Evolutionary conservation across 2,797 vertebrate genomes (phyloP).

Genomic region (Labroides dimidiatus): DNA sequence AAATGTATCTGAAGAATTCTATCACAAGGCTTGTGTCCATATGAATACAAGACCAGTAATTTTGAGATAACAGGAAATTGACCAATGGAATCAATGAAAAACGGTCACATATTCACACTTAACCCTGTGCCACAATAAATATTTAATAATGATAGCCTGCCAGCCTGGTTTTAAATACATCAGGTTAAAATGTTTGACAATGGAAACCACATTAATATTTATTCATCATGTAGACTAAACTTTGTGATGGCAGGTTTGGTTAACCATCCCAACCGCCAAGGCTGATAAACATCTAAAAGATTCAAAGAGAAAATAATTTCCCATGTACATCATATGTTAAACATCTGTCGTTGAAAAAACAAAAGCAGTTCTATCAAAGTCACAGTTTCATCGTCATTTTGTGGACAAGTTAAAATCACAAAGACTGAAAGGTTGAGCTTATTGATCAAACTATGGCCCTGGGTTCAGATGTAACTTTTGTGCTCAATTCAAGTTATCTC

Average conservation of each 20-base stretch:
- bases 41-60: neutral
- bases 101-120: neutral
- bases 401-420: neutral
- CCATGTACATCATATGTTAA: neutral
- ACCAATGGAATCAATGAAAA: neutral
- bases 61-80: neutral
- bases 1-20: too few species aligned
- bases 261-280: neutral
- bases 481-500: too few species aligned
- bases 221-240: neutral
- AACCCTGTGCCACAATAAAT: neutral
- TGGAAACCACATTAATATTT: neutral
- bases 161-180: neutral
- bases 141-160: neutral
- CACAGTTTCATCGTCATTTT: neutral
- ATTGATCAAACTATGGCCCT: too few species aligned
- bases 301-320: neutral
- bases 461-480: too few species aligned
- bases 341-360: neutral
- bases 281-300: neutral
- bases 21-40: too few species aligned
- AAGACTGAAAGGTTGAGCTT: too few species aligned
- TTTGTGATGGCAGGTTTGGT: slow-evolving; percentile 2
- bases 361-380: neutral
- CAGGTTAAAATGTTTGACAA: neutral